Evolutionary conservation across 2,888 invertebrate genomes (phyloP), one percentile per base, ranked within the genome.

Genomic region (Nymphalis urticae): DNA sequence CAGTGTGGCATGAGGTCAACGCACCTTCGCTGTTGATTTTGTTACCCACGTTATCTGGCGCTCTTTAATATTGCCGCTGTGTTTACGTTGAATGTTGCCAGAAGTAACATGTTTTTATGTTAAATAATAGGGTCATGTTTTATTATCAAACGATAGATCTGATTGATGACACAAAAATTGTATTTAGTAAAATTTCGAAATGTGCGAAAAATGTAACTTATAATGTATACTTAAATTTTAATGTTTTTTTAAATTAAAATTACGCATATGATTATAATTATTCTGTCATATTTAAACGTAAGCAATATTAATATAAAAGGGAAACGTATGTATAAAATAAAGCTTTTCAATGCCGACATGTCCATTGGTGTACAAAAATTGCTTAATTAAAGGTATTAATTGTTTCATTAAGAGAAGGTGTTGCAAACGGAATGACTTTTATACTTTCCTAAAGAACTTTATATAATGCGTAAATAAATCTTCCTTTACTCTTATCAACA

Each of bases 11-110:
- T 42, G 79, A 82, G 90, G 88, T 88, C 88, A 84, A 78, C 82
- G 89, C 82, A 81, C 88, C 82, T 80, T 79, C 73, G 78, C 75
- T 77, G 77, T 78, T 79, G 77, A 75, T 73, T 77, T 80, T 77
- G 72, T 72, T 74, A 69, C 70, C 68, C 70, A 67, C 62, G 70
- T 78, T 76, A 77, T 79, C 79, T 70, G 58, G 10, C 36, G 58
- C 58, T 54, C 68, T 68, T 48, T 65, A 68, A 66, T 47, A 62
- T 53, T 76, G 74, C 75, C 74, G 74, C 69, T 68, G 64, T 68
- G 69, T 70, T 75, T 75, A 69, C 68, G 60, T 64, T 62, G 48
- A 59, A 53, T 53, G 63, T 47, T 42, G 58, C 42, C 17, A 10
- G 58, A 42, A 36, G 36, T 19, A 42, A 13, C 19, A 32, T 42